These are phyloP conservation scores for Pyrocephalus nanus DNA, from an alignment of 2,797 vertebrate species.

Conservation along the genomic window DNA sequence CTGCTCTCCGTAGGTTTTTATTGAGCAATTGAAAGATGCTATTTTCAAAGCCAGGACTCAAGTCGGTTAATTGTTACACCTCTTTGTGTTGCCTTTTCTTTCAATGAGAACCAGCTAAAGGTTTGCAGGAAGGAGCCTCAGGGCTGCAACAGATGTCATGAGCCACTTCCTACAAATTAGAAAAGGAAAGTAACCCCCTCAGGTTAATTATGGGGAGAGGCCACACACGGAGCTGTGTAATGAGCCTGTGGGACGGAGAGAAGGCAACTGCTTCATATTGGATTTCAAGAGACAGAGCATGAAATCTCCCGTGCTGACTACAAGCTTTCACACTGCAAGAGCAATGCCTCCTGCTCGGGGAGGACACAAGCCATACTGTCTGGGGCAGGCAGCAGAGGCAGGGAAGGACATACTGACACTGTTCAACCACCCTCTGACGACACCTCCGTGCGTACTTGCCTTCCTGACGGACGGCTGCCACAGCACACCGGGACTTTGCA, in stretches of 20 bases:
- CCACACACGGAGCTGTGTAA: slow-evolving; percentile 70
- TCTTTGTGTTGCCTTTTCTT: slow-evolving; percentile 41
- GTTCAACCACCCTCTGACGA: background rate
- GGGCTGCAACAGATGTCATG: slow-evolving; percentile 73
- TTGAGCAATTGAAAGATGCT: slow-evolving; percentile 19
- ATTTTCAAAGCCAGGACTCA: background rate
- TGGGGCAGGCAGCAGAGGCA: background rate
- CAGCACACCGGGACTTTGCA: background rate
- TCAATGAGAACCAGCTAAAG: slow-evolving; percentile 16
- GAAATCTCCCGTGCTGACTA: slow-evolving; percentile 61
- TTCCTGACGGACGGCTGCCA: background rate
- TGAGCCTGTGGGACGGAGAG: slow-evolving; percentile 35
- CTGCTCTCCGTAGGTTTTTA: background rate
- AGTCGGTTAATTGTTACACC: background rate
- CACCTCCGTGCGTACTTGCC: rapidly evolving
- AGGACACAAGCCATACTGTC: background rate
- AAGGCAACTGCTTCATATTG: slow-evolving; percentile 65
- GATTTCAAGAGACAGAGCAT: slow-evolving; percentile 67
- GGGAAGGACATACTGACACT: background rate
- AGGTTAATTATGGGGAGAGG: slow-evolving; percentile 73
- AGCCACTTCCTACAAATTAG: slow-evolving; percentile 77
- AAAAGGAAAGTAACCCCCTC: slow-evolving; percentile 74
- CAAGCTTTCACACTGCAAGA: slow-evolving; percentile 6
- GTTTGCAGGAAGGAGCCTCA: slow-evolving; percentile 59
- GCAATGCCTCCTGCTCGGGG: background rate